A percentile compares a stretch with the other conserved stretches of the same genome.
phyloP scores from a whole-genome alignment of 2,797 vertebrate species.

The Enoplosus armatus region DNA sequence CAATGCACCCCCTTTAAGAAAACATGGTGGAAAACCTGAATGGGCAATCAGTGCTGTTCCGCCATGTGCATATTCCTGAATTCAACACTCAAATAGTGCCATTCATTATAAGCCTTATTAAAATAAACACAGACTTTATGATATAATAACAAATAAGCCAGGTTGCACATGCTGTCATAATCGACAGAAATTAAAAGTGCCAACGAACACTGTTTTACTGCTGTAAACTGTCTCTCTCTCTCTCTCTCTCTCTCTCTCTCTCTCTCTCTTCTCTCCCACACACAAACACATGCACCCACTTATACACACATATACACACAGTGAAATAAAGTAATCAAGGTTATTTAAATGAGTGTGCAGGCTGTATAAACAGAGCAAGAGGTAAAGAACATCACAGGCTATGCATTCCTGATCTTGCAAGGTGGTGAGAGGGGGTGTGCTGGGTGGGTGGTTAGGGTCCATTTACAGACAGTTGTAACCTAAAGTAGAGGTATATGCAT shows the following conservation, averaged over 20 bases:
- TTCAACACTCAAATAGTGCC: slow-evolving; percentile 73
- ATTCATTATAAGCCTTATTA: slow-evolving; percentile 85
- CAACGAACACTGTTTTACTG: slow-evolving; percentile 64
- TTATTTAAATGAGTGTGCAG: slow-evolving; percentile 82
- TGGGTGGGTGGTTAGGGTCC: slow-evolving; percentile 59
- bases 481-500: slow-evolving; percentile 33
- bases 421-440: slow-evolving; percentile 46
- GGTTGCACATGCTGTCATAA: slow-evolving; percentile 70
- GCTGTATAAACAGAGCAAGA: slow-evolving; percentile 75
- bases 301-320: slow-evolving; percentile 11
- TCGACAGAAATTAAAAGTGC: slow-evolving; percentile 73
- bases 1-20: slow-evolving; percentile 59
- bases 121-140: slow-evolving; percentile 82
- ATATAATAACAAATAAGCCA: slow-evolving; percentile 79
- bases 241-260: slow-evolving; percentile 35
- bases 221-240: slow-evolving; percentile 46
- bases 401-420: slow-evolving; percentile 69
- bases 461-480: slow-evolving; percentile 55
- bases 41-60: slow-evolving; percentile 76
- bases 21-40: slow-evolving; percentile 76
- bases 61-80: slow-evolving; percentile 76
- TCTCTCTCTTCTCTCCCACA: slow-evolving; percentile 42
- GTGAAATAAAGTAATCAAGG: slow-evolving; percentile 81
- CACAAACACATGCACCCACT: slow-evolving; percentile 27
- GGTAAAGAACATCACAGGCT: slow-evolving; percentile 67